A percentile compares a stretch with the other conserved stretches of the same genome.
Conservation (phyloP, 2,113 vertebrate species). For the Cardinalis cardinalis region DNA sequence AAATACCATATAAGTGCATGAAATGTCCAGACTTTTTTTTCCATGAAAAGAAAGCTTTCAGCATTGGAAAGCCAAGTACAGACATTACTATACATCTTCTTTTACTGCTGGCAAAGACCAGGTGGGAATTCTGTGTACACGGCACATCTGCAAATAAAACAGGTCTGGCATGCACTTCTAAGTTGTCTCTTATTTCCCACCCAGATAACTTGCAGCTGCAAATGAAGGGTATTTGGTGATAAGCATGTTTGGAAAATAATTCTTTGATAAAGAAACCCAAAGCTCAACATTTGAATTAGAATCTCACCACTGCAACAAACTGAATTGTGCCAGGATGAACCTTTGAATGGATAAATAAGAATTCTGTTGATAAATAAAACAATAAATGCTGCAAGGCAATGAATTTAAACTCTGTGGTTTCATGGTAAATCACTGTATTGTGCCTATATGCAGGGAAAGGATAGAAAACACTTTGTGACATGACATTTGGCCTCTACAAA, state of each 20-base stretch:
- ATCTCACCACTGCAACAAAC: neutral
- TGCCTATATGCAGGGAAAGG: neutral
- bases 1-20: slow-evolving; percentile 56
- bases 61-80: neutral
- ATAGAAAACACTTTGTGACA: neutral
- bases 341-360: neutral
- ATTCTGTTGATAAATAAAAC: neutral
- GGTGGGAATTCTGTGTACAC: neutral
- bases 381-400: neutral
- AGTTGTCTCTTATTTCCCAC: neutral
- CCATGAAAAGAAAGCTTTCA: neutral
- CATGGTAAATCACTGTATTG: neutral
- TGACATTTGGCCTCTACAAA: neutral
- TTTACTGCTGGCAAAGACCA: neutral
- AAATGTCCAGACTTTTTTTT: slow-evolving; percentile 20
- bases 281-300: neutral
- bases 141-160: neutral
- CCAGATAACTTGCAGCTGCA: neutral
- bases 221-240: neutral
- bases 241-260: neutral
- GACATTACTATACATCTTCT: neutral
- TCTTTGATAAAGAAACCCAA: neutral
- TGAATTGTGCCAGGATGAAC: neutral
- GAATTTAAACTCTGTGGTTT: neutral
- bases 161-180: neutral